A percentile compares a stretch with the other conserved stretches of the same genome.
Conservation (phyloP, 2,113 vertebrate species). For the Cromileptes altivelis region DNA sequence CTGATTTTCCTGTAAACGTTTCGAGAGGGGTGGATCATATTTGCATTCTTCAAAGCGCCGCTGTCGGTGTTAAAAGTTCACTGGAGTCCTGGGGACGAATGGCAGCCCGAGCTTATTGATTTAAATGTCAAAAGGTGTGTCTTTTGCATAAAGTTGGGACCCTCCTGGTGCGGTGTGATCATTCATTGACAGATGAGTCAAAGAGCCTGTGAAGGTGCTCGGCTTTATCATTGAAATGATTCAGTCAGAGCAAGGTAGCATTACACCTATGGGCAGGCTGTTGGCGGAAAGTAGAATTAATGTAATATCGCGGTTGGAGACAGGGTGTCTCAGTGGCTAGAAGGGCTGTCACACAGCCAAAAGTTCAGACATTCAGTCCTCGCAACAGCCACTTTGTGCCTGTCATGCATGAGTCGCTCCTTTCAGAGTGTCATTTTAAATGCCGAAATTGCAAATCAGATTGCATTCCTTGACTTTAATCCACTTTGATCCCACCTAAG, state of each 20-base stretch:
- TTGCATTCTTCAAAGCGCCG: conserved; percentile 77
- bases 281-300: conserved; percentile 19
- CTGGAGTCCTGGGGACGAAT: conserved; percentile 65
- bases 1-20: conserved; percentile 83
- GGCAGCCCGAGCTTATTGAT: conserved; percentile 65
- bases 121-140: conserved; percentile 83
- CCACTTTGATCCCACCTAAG: conserved; percentile 64
- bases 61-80: conserved; percentile 80
- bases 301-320: conserved; percentile 32
- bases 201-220: conserved; percentile 51
- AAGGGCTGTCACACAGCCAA: conserved; percentile 35
- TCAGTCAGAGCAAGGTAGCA: conserved; percentile 40
- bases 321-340: conserved; percentile 15
- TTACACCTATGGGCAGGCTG: conserved; percentile 32
- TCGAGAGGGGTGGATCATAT: conserved; percentile 75
- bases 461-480: conserved; percentile 30
- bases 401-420: conserved; percentile 49
- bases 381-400: conserved; percentile 35
- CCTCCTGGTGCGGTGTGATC: conserved; percentile 60
- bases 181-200: conserved; percentile 64
- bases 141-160: conserved; percentile 66
- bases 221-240: conserved; percentile 77
- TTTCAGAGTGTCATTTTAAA: conserved; percentile 47
- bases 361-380: conserved; percentile 46
- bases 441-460: conserved; percentile 53